Evolutionary conservation across 2,888 invertebrate genomes (phyloP).

Genomic region (Beris chalybata): DNA sequence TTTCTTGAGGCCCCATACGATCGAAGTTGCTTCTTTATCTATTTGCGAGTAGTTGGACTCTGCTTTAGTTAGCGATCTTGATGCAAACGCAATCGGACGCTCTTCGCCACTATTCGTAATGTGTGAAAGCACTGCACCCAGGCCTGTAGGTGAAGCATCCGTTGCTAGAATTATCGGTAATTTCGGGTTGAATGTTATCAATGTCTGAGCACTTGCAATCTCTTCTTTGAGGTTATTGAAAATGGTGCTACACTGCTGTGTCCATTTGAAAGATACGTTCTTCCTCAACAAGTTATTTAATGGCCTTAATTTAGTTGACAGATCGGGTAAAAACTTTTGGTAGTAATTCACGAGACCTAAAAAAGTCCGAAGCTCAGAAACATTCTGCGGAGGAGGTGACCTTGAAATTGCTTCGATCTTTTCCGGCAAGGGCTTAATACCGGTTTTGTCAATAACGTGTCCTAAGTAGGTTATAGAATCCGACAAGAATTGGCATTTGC

Average conservation of each 20-base stretch:
- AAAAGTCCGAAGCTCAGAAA: neutral
- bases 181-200: neutral
- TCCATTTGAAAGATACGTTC: neutral
- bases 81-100: neutral
- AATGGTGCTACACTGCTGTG: too few relatives aligned
- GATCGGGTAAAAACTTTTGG: neutral
- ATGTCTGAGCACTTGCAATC: too few relatives aligned
- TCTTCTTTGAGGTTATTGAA: too few relatives aligned
- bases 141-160: conserved; percentile 1
- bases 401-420: neutral
- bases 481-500: too few relatives aligned
- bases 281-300: neutral
- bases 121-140: neutral
- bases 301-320: neutral
- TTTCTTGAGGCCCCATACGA: neutral
- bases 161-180: neutral
- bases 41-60: conserved; percentile 2
- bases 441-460: too few relatives aligned
- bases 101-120: neutral
- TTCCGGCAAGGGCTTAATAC: too few relatives aligned
- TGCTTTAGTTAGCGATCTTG: neutral
- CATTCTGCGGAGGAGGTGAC: neutral
- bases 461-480: too few relatives aligned
- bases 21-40: neutral
- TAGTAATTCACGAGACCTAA: conserved; percentile 6